These are phyloP conservation scores for Megathymus violae DNA, from an alignment of 1,140 invertebrate species.

Conservation along the genomic window DNA sequence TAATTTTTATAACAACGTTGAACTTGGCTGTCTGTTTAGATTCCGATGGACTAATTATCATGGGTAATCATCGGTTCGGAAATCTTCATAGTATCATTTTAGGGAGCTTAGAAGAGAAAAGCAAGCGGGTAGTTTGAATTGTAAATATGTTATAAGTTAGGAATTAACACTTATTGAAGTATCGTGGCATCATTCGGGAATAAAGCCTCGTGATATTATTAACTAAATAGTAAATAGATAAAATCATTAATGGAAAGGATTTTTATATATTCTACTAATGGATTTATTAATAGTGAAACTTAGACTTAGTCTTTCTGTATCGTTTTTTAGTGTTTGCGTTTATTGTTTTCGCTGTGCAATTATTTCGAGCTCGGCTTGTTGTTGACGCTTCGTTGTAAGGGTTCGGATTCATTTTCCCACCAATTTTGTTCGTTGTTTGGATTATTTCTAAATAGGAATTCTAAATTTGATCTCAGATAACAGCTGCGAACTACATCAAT, in stretches of 20 bases:
- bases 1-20: slow-evolving; percentile 78
- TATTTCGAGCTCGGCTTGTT: slow-evolving; percentile 70
- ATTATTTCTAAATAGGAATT: slow-evolving; percentile 51
- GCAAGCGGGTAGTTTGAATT: slow-evolving; percentile 80
- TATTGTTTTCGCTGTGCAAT: slow-evolving; percentile 81
- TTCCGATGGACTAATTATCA: slow-evolving; percentile 40
- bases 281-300: slow-evolving; percentile 81
- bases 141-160: slow-evolving; percentile 81
- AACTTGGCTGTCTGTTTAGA: slow-evolving; percentile 59
- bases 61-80: slow-evolving; percentile 52
- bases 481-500: slow-evolving; percentile 74
- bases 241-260: slow-evolving; percentile 81
- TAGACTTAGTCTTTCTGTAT: slow-evolving; percentile 76
- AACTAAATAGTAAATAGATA: slow-evolving; percentile 81
- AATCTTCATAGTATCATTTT: slow-evolving; percentile 61
- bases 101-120: slow-evolving; percentile 74
- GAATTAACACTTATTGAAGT: slow-evolving; percentile 62
- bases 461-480: slow-evolving; percentile 79
- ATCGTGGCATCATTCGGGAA: slow-evolving; percentile 76
- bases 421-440: slow-evolving; percentile 58
- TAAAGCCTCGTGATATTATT: slow-evolving; percentile 82
- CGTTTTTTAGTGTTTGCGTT: slow-evolving; percentile 75
- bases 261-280: slow-evolving; percentile 83
- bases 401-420: slow-evolving; percentile 57
- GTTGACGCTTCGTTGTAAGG: slow-evolving; percentile 65